Percentiles rank a stretch among this genome's conserved stretches.
Evolutionary conservation across 2,797 vertebrate species (phyloP).

Genomic region (Loriculus beryllinus): DNA sequence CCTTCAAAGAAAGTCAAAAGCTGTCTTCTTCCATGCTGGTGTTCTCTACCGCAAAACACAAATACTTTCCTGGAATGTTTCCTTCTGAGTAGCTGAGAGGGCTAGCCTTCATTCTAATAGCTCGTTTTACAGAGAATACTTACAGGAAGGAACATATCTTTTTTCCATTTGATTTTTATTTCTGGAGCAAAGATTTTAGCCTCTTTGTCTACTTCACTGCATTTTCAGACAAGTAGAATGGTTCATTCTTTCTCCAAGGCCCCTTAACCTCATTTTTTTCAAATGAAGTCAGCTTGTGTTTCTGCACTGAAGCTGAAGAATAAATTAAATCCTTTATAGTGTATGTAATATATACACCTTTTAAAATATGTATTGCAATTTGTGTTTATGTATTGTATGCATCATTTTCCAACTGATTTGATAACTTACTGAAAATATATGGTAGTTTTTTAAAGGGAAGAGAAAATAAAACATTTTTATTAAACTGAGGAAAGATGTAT

Average conservation of each 20-base stretch:
- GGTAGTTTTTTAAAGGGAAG: neutral
- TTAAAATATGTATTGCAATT: neutral
- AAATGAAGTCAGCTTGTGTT: neutral
- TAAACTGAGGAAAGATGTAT: neutral
- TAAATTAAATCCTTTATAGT: neutral
- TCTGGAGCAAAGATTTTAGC: neutral
- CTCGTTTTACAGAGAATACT: neutral
- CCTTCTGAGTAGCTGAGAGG: neutral
- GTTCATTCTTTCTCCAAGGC: neutral
- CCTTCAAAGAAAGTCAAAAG: neutral
- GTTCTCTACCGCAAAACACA: neutral
- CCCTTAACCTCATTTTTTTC: neutral
- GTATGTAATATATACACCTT: neutral
- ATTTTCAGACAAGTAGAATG: neutral
- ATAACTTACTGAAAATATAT: neutral
- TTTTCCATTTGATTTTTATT: constrained; percentile 13
- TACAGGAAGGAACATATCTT: neutral
- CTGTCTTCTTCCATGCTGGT: neutral
- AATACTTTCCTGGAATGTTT: neutral
- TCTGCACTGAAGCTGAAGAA: neutral
- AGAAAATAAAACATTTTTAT: neutral
- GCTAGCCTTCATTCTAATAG: neutral
- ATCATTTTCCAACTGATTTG: neutral
- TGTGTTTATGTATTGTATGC: neutral
- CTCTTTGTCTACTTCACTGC: neutral